A percentile compares a stretch with the other conserved stretches of the same genome.
Conservation (phyloP, 2,113 vertebrate species). For the Corvus hawaiiensis region DNA sequence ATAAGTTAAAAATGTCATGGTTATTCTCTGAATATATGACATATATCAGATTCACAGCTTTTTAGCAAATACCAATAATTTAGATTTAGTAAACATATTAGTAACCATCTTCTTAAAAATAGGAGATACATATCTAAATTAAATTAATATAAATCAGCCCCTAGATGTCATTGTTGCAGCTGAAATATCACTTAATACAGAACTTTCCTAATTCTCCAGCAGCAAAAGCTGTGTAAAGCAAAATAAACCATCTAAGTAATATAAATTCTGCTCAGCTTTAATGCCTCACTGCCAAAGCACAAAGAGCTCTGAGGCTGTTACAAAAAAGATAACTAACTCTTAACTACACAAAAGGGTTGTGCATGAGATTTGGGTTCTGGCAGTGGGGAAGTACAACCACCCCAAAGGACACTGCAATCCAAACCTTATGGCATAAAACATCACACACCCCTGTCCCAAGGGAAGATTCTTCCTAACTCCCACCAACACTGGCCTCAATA, state of each 20-base stretch:
- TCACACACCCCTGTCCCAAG: neutral
- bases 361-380: neutral
- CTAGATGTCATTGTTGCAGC: conserved; percentile 72
- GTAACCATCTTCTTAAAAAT: conserved; percentile 1
- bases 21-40: neutral
- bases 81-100: conserved; percentile 30
- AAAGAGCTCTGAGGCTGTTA: conserved; percentile 35
- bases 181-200: conserved; percentile 61
- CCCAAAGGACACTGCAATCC: neutral
- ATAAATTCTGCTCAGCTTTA: conserved; percentile 59
- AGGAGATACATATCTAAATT: neutral
- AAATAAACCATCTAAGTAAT: conserved; percentile 49
- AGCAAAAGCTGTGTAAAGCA: conserved; percentile 22
- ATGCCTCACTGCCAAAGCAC: conserved; percentile 41
- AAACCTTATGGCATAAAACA: neutral
- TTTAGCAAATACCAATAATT: conserved; percentile 26
- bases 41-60: conserved; percentile 3
- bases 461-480: neutral
- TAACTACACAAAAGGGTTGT: neutral
- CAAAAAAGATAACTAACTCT: conserved; percentile 19
- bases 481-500: neutral
- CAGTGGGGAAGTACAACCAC: neutral
- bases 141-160: conserved; percentile 67
- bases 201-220: conserved; percentile 14
- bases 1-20: neutral